These are phyloP conservation scores for Cacatua alba DNA, from an alignment of 2,113 vertebrate species.

Conservation along the genomic window DNA sequence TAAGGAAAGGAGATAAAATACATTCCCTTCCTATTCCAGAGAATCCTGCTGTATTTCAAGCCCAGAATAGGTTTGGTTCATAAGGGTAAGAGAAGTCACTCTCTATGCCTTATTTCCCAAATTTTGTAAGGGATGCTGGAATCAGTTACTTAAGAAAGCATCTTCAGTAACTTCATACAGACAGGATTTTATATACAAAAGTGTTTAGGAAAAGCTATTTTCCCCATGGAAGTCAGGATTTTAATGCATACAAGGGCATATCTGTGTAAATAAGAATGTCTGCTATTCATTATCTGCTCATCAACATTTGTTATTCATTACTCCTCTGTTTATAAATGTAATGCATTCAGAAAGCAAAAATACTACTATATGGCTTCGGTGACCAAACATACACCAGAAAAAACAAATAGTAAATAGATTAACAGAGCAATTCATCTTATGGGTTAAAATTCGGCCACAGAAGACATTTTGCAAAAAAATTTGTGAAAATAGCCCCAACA, in stretches of 20 bases:
- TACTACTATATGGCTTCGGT: conserved; percentile 38
- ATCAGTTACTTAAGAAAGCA: conserved; percentile 57
- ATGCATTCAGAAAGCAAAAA: conserved; percentile 50
- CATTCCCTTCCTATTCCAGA: conserved; percentile 4
- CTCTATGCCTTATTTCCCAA: conserved; percentile 34
- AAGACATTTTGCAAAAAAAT: neutral
- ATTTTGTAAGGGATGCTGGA: conserved; percentile 50
- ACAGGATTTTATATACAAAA: conserved; percentile 41
- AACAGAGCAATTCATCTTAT: neutral
- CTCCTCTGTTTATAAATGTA: conserved; percentile 53
- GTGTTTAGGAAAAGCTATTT: conserved; percentile 56
- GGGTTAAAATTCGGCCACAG: neutral
- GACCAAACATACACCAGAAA: conserved; percentile 38
- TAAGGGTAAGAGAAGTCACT: conserved; percentile 11
- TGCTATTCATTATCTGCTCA: conserved; percentile 63
- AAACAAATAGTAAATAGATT: conserved; percentile 47
- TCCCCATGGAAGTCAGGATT: conserved; percentile 20
- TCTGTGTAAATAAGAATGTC: conserved; percentile 58
- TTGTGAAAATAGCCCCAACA: neutral
- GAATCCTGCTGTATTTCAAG: neutral
- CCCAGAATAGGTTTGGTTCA: neutral
- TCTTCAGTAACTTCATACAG: conserved; percentile 56
- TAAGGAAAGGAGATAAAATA: conserved; percentile 42
- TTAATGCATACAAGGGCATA: conserved; percentile 45
- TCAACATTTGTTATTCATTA: conserved; percentile 64